Base-by-base conservation (phyloP, 2,113 vertebrate genomes). In the Gobio gobio region DNA sequence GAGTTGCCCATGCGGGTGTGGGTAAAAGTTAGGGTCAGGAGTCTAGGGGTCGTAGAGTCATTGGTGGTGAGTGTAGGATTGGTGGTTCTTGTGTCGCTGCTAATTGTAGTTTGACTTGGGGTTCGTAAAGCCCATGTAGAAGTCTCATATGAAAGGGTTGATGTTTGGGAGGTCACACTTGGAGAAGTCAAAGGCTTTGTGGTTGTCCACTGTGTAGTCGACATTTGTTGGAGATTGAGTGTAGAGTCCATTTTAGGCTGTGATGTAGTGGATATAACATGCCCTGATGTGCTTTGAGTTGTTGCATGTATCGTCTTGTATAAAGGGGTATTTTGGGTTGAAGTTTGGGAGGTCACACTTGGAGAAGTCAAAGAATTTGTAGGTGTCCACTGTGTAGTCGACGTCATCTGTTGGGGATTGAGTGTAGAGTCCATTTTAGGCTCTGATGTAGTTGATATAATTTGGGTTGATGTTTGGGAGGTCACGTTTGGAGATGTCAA, bases 1-100 rank as follows among this genome's bases (percentile, higher is more conserved):
- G 86, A 54, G 45, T 82, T 49, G n/a, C 64, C 86, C 82, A 22
- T 63, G 40, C 24, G 66, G n/a, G n/a, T 24, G 20, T 24, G 10
- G 78, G 22, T 49, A 47, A 20, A 47, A 72, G 45, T 43, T 70
- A 18, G 49, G 12, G 68, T 83, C 72, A 59, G 84, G 26, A 63
- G 16, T 5, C n/a, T 13, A 14, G 70, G 3, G 10, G 47, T 84
- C 76, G 47, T 49, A 16, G 85, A 78, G 72, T 75, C 75, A 8
- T 40, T 51, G 49, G 82, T 75, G 24, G 14, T 33, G 29, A 36
- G 24, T 29, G 51, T 18, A 20, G 16, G 43, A 61, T 9, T 51
- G 2, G 47, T 70, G 73, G 74, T 10, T 85, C 45, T 79, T 56
- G 10, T 79, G 45, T 80, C 9, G 20, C 47, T 66, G 12, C 36